Evolutionary conservation across 2,888 invertebrate genomes (phyloP), one percentile per base, ranked within the genome.

Genomic region (Acanthosepion pharaonis): DNA sequence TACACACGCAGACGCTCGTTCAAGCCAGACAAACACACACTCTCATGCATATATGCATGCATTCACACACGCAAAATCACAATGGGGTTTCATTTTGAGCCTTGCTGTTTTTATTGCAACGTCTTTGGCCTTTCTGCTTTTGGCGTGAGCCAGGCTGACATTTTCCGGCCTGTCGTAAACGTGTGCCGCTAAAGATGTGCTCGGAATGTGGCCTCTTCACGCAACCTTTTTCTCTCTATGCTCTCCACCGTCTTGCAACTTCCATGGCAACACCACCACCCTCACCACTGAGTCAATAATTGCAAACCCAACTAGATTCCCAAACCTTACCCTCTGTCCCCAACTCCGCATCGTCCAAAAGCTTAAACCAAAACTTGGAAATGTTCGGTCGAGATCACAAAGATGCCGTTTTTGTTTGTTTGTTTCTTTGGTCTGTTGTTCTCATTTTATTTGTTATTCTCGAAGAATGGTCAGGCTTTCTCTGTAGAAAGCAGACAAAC

Each of bases 81-180:
- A 78, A 78, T 78, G 78, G 78, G 78, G 78, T 78, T 78, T 78
- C 78, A 78, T 78, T 78, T 78, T 78, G 78, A 78, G 78, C 78
- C 78, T 78, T 78, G n/a, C 78, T 78, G 78, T 78, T 78, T 78
- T 78, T 33, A 78, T 78, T 78, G 78, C 78, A 78, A 78, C n/a
- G 78, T n/a, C 78, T 78, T 78, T 78, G 78, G 78, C 78, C 78
- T 78, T 78, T 78, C 78, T 78, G 78, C 78, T 78, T 78, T 78
- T 78, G 78, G 78, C 92, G 92, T 51, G 48, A 51, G 92, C 42
- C 11, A 28, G 49, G 92, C 92, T 92, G 92, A 92, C 92, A 92
- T 51, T 51, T 92, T 51, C 51, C 92, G 92, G 92, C 48, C 92
- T 51, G 92, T 92, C 49, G 48, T 92, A 51, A 92, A 92, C 92